These are phyloP conservation scores for Scylla paramamosain DNA, from an alignment of 1,140 invertebrate species.

Conservation along the genomic window DNA sequence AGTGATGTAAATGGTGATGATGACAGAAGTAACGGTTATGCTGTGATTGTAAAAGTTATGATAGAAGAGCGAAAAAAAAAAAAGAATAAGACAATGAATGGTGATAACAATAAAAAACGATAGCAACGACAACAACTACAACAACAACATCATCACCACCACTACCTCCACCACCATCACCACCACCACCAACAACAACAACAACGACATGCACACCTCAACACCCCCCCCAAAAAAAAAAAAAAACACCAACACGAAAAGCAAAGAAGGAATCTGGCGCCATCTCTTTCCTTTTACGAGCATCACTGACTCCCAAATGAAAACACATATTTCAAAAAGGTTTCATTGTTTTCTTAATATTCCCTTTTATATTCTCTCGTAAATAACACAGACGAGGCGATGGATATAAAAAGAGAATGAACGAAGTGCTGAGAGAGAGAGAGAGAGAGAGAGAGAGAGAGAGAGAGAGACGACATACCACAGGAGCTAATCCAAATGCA, in stretches of 20 bases:
- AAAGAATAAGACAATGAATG: too few relatives aligned
- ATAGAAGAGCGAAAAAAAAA: neutral
- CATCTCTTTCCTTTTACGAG: neutral
- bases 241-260: neutral
- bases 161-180: too few relatives aligned
- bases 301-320: neutral
- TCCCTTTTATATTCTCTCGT: neutral
- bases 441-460: slow-evolving; percentile 21
- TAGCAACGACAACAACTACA: too few relatives aligned
- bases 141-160: too few relatives aligned
- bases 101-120: too few relatives aligned
- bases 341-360: slow-evolving; percentile 22
- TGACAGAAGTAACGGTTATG: too few relatives aligned
- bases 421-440: neutral
- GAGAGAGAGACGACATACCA: neutral
- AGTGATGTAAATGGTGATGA: too few relatives aligned
- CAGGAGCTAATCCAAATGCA: neutral
- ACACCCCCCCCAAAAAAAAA: neutral
- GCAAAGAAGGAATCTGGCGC: neutral
- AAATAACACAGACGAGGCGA: slow-evolving; percentile 12
- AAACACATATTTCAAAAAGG: slow-evolving; percentile 14
- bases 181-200: too few relatives aligned
- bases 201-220: too few relatives aligned
- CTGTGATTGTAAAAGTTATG: too few relatives aligned
- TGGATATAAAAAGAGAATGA: neutral